Conservation (phyloP, 2,888 invertebrate species). For the Heliconius charithonia region DNA sequence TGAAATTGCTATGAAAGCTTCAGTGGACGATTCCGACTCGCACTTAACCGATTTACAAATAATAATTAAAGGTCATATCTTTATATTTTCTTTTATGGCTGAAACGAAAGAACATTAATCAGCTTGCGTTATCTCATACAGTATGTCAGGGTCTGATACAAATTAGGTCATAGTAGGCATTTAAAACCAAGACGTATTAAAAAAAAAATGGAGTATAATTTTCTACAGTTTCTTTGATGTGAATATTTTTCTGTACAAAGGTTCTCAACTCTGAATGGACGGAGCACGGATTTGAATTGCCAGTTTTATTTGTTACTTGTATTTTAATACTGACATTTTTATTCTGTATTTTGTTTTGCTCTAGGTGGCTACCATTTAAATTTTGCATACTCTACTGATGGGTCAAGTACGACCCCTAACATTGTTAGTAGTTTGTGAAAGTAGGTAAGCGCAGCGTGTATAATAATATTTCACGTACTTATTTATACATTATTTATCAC, state of each 20-base stretch:
- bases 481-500: conserved; percentile 5
- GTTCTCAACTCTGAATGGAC: conserved; percentile 30
- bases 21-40: too few relatives aligned
- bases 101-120: conserved; percentile 10
- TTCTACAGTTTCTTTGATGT: conserved; percentile 36
- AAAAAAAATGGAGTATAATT: conserved; percentile 42
- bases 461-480: conserved; percentile 6
- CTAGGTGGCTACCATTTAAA: conserved; percentile 29
- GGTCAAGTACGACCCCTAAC: conserved; percentile 35
- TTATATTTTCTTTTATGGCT: neutral
- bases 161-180: conserved; percentile 24
- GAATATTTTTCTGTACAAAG: conserved; percentile 34
- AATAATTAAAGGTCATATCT: neutral
- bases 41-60: neutral
- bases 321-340: conserved; percentile 33
- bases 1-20: too few relatives aligned
- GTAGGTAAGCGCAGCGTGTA: conserved; percentile 2
- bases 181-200: conserved; percentile 27
- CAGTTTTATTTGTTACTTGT: conserved; percentile 33
- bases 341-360: conserved; percentile 28
- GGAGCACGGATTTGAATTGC: conserved; percentile 33
- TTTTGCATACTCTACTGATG: conserved; percentile 28
- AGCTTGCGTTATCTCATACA: conserved; percentile 6
- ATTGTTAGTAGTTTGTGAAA: conserved; percentile 11
- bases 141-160: conserved; percentile 19